Evolutionary conservation across 2,888 invertebrate genomes (phyloP), one percentile per base, ranked within the genome.

Genomic region (Andrena chrysosceles): DNA sequence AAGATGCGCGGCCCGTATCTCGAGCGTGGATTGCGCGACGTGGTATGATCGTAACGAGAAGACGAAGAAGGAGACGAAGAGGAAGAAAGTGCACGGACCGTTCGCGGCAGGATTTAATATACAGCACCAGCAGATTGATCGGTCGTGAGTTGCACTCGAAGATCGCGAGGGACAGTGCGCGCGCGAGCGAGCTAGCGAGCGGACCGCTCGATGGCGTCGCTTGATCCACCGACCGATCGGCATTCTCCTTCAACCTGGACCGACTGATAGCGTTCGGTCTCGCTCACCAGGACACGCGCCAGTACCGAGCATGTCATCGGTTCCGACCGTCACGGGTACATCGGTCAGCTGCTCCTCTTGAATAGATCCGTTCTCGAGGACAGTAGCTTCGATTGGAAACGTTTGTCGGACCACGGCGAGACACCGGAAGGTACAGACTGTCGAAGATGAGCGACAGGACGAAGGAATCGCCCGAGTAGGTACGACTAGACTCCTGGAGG

Each of bases 1-100:
- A 52, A 56, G 60, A 60, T 33, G 23, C 59, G 59, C 16, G 29
- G 29, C 16, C 7, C 35, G 33, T 29, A 31, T 23, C 6, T 13
- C 16, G 59, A 60, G 6, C 64, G 64, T 74, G n/a, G 8, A 31
- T 31, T 42, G 23, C 31, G 59, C 60, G 56, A 26, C 81, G 72
- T 81, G 77, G 77, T 49, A 77, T 72, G 81, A 77, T 16, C 56
- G 52, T 49, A 60, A 71, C 60, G 62, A 62, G 56, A 56, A 67
- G 63, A 42, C 26, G 60, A 56, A 59, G 77, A 54, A 52, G 64
- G 42, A 35, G 77, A 68, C 23, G 72, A 31, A 31, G 59, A 69
- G 16, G 49, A 73, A 59, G 42, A 52, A 20, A 52, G 52, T n/a
- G 20, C n/a, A 52, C n/a, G 26, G 23, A 56, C 8, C 56, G 20